These are phyloP conservation scores for Megastigmus dorsalis DNA, from an alignment of 2,888 invertebrate species.

Conservation along the genomic window DNA sequence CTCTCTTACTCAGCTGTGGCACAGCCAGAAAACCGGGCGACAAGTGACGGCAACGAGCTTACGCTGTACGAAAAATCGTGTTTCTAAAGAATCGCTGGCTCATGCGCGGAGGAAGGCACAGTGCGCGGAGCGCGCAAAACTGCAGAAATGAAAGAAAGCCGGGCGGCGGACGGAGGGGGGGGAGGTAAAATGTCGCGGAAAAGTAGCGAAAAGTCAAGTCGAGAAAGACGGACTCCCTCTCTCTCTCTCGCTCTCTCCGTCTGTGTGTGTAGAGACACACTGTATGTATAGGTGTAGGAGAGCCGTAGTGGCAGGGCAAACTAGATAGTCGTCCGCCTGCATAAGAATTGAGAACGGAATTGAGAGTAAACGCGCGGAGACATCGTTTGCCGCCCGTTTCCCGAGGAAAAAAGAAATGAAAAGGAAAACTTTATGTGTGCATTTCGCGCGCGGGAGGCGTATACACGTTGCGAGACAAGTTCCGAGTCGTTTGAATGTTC, in stretches of 20 bases:
- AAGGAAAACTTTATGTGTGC: slow-evolving; percentile 14
- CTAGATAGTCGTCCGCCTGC: no score
- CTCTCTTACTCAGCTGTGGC: neutral
- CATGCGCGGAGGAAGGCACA: no score
- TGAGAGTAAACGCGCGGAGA: slow-evolving; percentile 21
- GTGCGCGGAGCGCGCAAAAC: neutral
- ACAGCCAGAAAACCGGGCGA: slow-evolving; percentile 26
- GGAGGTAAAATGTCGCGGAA: slow-evolving; percentile 17
- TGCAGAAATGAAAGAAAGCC: slow-evolving; percentile 10
- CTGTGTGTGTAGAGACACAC: no score
- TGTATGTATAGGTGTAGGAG: no score
- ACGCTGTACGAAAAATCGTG: slow-evolving; percentile 41
- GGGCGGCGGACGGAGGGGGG: slow-evolving; percentile 8
- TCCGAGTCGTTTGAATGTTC: no score
- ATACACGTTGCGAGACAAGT: neutral
- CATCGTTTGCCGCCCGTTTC: neutral
- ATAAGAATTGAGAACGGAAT: slow-evolving; percentile 22
- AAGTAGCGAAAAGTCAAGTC: slow-evolving; percentile 1
- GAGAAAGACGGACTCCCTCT: no score
- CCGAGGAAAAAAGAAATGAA: slow-evolving; percentile 15
- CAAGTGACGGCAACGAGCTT: slow-evolving; percentile 42
- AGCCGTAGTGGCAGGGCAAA: no score
- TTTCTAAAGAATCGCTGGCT: slow-evolving; percentile 43
- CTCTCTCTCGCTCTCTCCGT: no score
- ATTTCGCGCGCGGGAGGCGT: neutral